Conservation (phyloP, 2,113 vertebrate species). For the Colistium nudipinnis region DNA sequence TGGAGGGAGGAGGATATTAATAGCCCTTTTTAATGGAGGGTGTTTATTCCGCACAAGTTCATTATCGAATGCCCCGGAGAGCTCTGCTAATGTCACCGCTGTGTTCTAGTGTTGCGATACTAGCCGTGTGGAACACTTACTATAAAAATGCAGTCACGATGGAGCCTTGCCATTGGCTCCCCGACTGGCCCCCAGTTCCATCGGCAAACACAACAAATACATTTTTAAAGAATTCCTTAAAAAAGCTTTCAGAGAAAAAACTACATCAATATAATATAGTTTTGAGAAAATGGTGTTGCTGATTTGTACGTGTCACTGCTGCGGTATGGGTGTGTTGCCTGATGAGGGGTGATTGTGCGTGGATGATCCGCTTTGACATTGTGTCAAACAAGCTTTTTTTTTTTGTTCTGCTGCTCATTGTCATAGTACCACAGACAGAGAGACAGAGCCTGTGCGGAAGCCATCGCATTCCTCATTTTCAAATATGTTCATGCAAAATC, state of each 20-base stretch:
- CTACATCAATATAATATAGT: too few species aligned
- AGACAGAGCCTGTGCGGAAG: too few species aligned
- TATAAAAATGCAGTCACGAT: too few species aligned
- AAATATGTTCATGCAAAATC: not conserved
- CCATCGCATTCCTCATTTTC: not conserved
- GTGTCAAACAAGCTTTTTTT: not conserved
- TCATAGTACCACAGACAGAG: not conserved
- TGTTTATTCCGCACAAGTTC: conserved; percentile 24
- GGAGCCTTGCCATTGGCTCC: too few species aligned
- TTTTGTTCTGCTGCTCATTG: not conserved
- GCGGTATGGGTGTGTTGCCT: not conserved
- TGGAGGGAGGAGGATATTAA: conserved; percentile 34
- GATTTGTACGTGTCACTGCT: not conserved
- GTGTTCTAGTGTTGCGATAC: not conserved
- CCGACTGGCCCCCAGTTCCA: too few species aligned
- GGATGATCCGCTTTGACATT: not conserved
- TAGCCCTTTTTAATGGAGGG: conserved; percentile 24
- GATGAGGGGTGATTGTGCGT: not conserved
- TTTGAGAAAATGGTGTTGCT: not conserved
- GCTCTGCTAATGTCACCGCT: conserved; percentile 6
- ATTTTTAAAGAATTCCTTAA: too few species aligned
- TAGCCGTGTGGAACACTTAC: conserved; percentile 1
- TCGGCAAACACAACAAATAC: too few species aligned
- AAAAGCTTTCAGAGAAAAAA: too few species aligned
- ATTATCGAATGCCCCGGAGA: conserved; percentile 10